Conservation (phyloP, 2,113 vertebrate species). For the Psittacus erithacus region DNA sequence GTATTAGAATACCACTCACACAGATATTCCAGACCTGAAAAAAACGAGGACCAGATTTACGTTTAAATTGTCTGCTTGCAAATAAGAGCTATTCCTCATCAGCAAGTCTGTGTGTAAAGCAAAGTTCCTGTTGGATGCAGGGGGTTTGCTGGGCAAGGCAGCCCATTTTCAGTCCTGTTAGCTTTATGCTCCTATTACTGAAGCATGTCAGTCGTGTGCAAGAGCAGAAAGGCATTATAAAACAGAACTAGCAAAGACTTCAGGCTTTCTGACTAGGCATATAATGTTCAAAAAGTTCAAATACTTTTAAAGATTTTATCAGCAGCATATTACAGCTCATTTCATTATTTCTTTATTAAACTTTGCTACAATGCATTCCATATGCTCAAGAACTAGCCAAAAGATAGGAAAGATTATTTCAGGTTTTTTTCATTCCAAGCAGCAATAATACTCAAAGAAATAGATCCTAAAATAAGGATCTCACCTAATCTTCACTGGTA, state of each 20-base stretch:
- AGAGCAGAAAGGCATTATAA: not conserved
- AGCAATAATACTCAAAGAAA: not conserved
- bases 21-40: not conserved
- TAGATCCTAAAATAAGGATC: not conserved
- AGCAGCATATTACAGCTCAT: not conserved
- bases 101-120: not conserved
- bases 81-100: not conserved
- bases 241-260: not conserved
- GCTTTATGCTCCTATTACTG: not conserved
- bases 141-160: not conserved
- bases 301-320: not conserved
- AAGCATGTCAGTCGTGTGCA: not conserved
- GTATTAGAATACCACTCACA: not conserved
- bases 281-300: not conserved
- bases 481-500: not conserved
- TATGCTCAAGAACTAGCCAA: not conserved
- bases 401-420: not conserved
- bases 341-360: not conserved
- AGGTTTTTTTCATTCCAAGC: not conserved
- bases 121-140: not conserved
- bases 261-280: not conserved
- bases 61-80: not conserved
- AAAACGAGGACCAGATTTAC: fast-evolving
- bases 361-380: not conserved
- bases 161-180: not conserved